These are phyloP conservation scores for Mystacides longicornis DNA, from an alignment of 2,888 invertebrate species.

Conservation along the genomic window DNA sequence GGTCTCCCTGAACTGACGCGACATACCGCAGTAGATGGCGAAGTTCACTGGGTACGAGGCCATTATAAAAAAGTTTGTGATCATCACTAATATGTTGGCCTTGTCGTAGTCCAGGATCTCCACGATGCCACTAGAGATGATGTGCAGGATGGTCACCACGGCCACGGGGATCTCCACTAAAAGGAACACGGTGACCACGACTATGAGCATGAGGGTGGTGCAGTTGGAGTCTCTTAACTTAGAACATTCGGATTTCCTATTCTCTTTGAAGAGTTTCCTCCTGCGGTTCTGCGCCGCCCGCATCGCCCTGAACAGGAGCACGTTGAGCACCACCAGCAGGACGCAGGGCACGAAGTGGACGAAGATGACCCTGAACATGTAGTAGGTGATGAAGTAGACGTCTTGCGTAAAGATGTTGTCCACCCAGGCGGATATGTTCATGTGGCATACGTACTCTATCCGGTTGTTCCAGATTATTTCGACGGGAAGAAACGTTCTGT, in stretches of 20 bases:
- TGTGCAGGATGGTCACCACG: constrained; percentile 74
- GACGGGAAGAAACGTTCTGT: constrained; percentile 55
- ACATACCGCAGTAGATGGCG: constrained; percentile 95
- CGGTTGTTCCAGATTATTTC: constrained; percentile 63
- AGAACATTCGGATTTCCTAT: constrained; percentile 71
- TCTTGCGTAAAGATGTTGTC: constrained; percentile 56
- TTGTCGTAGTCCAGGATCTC: constrained; percentile 70
- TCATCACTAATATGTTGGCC: constrained; percentile 68
- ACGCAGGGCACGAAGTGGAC: constrained; percentile 90
- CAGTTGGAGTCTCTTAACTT: constrained; percentile 73
- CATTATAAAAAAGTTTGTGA: constrained; percentile 87
- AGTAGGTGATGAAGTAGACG: constrained; percentile 76
- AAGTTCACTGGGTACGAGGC: constrained; percentile 90
- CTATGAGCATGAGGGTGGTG: constrained; percentile 81
- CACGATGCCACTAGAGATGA: constrained; percentile 66
- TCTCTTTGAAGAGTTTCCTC: constrained; percentile 69
- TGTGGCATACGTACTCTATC: constrained; percentile 58
- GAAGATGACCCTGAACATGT: constrained; percentile 79
- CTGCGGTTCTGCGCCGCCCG: constrained; percentile 73
- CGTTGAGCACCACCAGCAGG: constrained; percentile 80
- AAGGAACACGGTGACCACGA: constrained; percentile 77
- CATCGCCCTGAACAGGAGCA: constrained; percentile 79
- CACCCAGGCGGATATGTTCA: constrained; percentile 64
- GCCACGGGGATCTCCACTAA: constrained; percentile 79
- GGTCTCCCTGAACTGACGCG: constrained; percentile 86